Base-by-base conservation (phyloP, 1,140 invertebrate genomes). In the Calliphora vicina region DNA sequence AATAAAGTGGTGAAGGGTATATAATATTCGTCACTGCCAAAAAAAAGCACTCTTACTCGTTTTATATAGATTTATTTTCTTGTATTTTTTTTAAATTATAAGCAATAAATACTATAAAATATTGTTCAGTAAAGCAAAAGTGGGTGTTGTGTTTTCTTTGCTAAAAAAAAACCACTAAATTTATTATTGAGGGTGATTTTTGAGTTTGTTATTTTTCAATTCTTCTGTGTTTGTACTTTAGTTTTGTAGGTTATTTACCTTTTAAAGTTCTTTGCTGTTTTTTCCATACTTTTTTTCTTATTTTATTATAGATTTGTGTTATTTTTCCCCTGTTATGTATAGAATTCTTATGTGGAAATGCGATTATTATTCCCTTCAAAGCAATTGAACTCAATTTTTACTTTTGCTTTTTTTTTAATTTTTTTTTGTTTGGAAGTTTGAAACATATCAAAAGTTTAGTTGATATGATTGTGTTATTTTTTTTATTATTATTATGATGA, bases 301-400 rank as follows among this genome's bases (percentile, higher is more conserved):
- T 35, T 35, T 35, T 35, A 35, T 35, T 35, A 35, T 35, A 35
- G 35, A 8, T 35, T 35, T 2, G 35, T 35, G 35, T 35, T 35
- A 35, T 35, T 35, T 5, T 35, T 8, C 35, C 35, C 35, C 4
- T n/a, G n/a, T n/a, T n/a, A n/a, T n/a, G 35, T 35, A 35, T 35
- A 35, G 5, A 2, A 35, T 35, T 2, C 10, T 35, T 57, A 57
- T 57, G 15, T 57, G 9, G 17, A 67, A 23, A 23, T 67, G 61
- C n/a, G 61, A 25, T 78, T 78, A 78, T 78, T 78, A 78, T 45
- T 78, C 74, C 35, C 74, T 78, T 78, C 35, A 78, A 78, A 43
- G 74, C 42, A 78, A 78, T 78, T 78, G 74, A 78, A 78, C 74
- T 78, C 35, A 26, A 45, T 78, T 78, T 35, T n/a, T 1, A 17